Evolutionary conservation across 2,888 invertebrate genomes (phyloP).

Genomic region (Ophion slaviceki): DNA sequence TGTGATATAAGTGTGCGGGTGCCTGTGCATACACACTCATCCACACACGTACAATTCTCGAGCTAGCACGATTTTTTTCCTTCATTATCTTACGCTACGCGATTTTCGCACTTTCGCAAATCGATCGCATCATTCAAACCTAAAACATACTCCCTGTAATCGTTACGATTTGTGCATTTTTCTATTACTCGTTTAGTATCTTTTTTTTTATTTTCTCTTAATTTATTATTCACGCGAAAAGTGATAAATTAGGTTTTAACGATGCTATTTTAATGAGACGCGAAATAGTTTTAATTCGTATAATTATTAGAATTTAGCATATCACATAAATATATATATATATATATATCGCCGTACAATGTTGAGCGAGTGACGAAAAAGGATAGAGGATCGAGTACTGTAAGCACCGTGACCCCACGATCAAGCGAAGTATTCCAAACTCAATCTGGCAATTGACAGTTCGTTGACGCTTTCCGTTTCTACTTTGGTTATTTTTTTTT

Average conservation of each 20-base stretch:
- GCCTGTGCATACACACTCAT: slow-evolving; percentile 28
- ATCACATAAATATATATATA: slow-evolving; percentile 39
- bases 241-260: slow-evolving; percentile 76
- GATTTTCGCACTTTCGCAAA: slow-evolving; percentile 13
- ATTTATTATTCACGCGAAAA: slow-evolving; percentile 69
- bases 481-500: background rate
- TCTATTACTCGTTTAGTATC: slow-evolving; percentile 14
- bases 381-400: slow-evolving; percentile 27
- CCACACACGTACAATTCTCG: slow-evolving; percentile 17
- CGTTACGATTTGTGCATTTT: slow-evolving; percentile 47
- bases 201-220: slow-evolving; percentile 58
- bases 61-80: slow-evolving; percentile 19
- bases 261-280: slow-evolving; percentile 56
- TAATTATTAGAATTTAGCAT: slow-evolving; percentile 66
- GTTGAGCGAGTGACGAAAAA: slow-evolving; percentile 47
- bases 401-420: slow-evolving; percentile 26
- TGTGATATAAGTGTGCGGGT: slow-evolving; percentile 52
- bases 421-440: slow-evolving; percentile 11
- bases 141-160: slow-evolving; percentile 29
- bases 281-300: slow-evolving; percentile 60
- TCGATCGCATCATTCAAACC: slow-evolving; percentile 17
- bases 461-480: background rate
- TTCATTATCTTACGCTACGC: background rate
- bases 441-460: background rate
- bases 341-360: slow-evolving; percentile 57